These are phyloP conservation scores for Drosophila subsilvestris DNA, from an alignment of 2,888 invertebrate genomes.

Conservation along the genomic window DNA sequence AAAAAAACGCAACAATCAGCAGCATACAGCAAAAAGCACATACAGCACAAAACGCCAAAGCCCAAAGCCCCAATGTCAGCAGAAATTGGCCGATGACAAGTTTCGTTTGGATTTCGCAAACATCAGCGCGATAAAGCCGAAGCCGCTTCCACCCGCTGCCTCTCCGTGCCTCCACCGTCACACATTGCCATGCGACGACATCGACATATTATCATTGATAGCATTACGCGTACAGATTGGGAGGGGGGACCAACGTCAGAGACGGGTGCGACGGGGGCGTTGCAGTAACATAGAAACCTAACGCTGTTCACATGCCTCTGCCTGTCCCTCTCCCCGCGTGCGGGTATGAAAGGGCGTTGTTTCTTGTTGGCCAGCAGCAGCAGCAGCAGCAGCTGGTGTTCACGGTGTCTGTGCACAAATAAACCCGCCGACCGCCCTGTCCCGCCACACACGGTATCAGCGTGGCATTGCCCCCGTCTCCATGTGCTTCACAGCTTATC, in stretches of 20 bases:
- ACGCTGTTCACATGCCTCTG: conserved; percentile 46
- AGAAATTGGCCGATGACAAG: conserved; percentile 75
- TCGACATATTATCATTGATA: conserved; percentile 6
- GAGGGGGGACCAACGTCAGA: background rate
- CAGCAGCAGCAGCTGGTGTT: background rate
- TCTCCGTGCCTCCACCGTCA: background rate
- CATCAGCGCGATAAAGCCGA: conserved; percentile 73
- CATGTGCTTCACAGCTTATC: conserved; percentile 19
- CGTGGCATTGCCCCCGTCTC: conserved; percentile 6
- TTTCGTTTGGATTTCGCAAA: conserved; percentile 75
- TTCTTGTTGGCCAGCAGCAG: conserved; percentile 39
- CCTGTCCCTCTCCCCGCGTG: conserved; percentile 10
- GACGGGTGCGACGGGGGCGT: conserved; percentile 17
- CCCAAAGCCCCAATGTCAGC: conserved; percentile 62
- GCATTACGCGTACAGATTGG: conserved; percentile 4
- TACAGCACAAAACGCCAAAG: background rate
- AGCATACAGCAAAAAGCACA: conserved; percentile 30
- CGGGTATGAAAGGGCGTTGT: conserved; percentile 40
- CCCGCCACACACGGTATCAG: background rate
- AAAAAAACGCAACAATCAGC: conserved; percentile 22
- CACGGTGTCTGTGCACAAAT: conserved; percentile 8
- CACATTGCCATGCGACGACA: conserved; percentile 4
- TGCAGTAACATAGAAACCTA: conserved; percentile 68
- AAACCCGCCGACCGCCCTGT: background rate
- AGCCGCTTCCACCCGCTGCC: conserved; percentile 33